Percentiles rank a stretch among this genome's conserved stretches.
Conservation (phyloP, 2,888 invertebrate species). For the Philereme transversata region DNA sequence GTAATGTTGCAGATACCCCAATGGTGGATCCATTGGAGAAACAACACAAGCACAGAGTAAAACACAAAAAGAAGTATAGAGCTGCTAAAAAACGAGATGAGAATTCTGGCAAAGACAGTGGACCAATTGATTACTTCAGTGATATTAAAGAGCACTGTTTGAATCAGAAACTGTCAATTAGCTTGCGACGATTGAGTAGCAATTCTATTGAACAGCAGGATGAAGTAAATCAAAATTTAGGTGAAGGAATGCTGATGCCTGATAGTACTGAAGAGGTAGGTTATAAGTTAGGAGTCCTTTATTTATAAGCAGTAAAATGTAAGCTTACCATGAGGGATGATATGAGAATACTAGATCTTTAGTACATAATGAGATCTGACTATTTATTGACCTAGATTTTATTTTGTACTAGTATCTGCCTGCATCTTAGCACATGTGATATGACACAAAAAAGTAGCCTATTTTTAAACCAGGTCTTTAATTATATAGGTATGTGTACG, state of each 20-base stretch:
- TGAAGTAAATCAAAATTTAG: constrained; percentile 62
- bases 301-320: not conserved
- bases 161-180: constrained; percentile 90
- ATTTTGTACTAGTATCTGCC: no score
- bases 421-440: no score
- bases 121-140: constrained; percentile 75
- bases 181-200: constrained; percentile 88
- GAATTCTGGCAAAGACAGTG: constrained; percentile 70
- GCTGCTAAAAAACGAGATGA: constrained; percentile 83
- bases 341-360: no score
- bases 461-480: no score
- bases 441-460: no score
- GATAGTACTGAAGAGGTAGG: constrained; percentile 76
- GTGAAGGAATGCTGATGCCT: constrained; percentile 69
- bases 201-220: constrained; percentile 84
- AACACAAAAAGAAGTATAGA: constrained; percentile 91
- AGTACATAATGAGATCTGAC: no score
- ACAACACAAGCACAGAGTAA: constrained; percentile 86
- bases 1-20: constrained; percentile 83
- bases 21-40: constrained; percentile 77
- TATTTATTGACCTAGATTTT: no score
- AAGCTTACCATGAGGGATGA: no score
- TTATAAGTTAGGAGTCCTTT: constrained; percentile 62
- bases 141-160: constrained; percentile 88
- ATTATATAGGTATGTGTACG: no score